Evolutionary conservation across 2,113 vertebrate species (phyloP).

Genomic region (Puntigrus tetrazona): DNA sequence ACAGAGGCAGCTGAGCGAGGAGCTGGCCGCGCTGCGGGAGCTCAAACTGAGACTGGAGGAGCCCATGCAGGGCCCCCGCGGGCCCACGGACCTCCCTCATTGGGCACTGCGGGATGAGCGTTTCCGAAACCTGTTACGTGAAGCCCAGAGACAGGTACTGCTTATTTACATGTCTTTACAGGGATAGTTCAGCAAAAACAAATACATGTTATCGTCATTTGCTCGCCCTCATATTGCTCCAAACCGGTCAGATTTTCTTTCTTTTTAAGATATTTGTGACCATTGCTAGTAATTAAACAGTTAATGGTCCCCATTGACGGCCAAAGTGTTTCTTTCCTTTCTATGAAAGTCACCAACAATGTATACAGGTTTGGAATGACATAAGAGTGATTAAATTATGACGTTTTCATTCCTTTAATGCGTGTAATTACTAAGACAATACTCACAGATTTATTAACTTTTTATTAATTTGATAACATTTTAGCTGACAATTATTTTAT

Average conservation of each 20-base stretch:
- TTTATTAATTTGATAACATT: not conserved
- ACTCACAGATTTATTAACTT: not conserved
- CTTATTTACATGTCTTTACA: not conserved
- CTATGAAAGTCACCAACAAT: too few species aligned
- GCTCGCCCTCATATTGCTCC: too few species aligned
- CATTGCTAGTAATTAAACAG: not conserved
- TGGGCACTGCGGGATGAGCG: conserved; percentile 93
- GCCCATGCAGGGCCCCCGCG: conserved; percentile 68
- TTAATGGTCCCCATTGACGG: not conserved
- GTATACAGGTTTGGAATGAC: too few species aligned
- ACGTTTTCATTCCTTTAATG: too few species aligned
- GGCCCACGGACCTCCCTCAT: conserved; percentile 83
- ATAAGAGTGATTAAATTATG: too few species aligned
- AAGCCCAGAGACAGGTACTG: conserved; percentile 95
- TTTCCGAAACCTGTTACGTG: conserved; percentile 86
- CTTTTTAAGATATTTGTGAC: not conserved
- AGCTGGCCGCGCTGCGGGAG: conserved; percentile 87
- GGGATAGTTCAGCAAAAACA: not conserved
- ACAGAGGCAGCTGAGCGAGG: conserved; percentile 93
- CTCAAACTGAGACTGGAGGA: conserved; percentile 92
- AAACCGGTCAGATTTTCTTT: not conserved
- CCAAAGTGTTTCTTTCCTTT: too few species aligned
- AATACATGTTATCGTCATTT: too few species aligned
- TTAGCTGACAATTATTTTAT: too few species aligned
- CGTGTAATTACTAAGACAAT: too few species aligned